phyloP scores from a whole-genome alignment of 2,888 invertebrate species.

The Zygogramma bicolorata region DNA sequence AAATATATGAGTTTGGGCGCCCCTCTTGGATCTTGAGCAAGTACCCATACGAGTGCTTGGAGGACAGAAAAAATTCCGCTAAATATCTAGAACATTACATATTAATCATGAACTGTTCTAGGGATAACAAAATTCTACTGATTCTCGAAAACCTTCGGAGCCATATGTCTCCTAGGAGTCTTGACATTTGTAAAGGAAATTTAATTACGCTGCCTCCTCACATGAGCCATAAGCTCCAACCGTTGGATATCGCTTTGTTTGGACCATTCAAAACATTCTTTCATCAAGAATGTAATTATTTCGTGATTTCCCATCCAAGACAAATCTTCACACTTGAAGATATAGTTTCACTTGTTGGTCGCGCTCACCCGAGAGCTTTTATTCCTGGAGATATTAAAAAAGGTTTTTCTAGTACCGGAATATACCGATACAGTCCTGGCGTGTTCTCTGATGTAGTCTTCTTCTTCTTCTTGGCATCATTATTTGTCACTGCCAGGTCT shows the following conservation, averaged over 20 bases:
- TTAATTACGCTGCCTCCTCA: constrained; percentile 16
- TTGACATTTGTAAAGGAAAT: not conserved
- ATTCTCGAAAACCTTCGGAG: not conserved
- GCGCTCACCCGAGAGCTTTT: not conserved
- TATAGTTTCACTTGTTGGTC: not conserved
- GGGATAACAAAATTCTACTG: constrained; percentile 21
- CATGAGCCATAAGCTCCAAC: constrained; percentile 8
- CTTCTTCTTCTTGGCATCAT: too few species aligned
- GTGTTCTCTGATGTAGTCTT: constrained; percentile 1
- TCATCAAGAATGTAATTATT: constrained; percentile 9
- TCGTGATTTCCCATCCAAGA: not conserved
- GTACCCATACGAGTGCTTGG: constrained; percentile 8
- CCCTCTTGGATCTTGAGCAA: not conserved
- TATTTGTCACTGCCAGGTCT: not conserved
- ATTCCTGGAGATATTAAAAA: constrained; percentile 1
- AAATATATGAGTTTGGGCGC: not conserved
- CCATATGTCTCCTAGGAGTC: not conserved
- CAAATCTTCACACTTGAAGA: not conserved
- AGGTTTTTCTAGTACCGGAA: not conserved
- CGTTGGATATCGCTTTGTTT: not conserved
- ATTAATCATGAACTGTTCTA: constrained; percentile 14
- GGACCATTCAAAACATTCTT: constrained; percentile 19
- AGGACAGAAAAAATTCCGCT: not conserved
- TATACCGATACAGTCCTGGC: not conserved
- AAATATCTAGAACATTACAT: not conserved